Conservation (phyloP, 2,113 vertebrate species). For the Forbesichthys agassizii region DNA sequence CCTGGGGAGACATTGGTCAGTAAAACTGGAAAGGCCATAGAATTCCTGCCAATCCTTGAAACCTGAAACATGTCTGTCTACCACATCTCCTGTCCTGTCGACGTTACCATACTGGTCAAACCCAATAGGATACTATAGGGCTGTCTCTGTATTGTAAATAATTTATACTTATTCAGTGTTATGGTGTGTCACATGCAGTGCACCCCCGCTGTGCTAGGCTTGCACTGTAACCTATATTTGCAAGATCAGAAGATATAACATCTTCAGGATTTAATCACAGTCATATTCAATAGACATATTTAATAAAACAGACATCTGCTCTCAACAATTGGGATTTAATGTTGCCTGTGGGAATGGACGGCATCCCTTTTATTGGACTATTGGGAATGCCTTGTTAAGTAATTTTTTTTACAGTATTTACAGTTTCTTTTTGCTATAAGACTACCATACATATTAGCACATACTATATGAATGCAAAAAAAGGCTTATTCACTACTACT, state of each 20-base stretch:
- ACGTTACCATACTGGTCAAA: slow-evolving; percentile 51
- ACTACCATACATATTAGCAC: not conserved
- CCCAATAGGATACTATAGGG: slow-evolving; percentile 20
- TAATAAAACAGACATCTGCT: slow-evolving; percentile 49
- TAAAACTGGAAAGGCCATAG: slow-evolving; percentile 35
- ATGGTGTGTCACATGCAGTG: slow-evolving; percentile 30
- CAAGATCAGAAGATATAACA: slow-evolving; percentile 65
- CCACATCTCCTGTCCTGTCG: slow-evolving; percentile 41
- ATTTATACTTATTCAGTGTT: slow-evolving; percentile 27
- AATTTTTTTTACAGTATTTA: not conserved
- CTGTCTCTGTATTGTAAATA: slow-evolving; percentile 41
- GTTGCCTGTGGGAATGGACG: slow-evolving; percentile 19
- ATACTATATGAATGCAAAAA: too few species aligned
- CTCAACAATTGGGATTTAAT: slow-evolving; percentile 36
- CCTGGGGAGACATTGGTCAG: slow-evolving; percentile 40
- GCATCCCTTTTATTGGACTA: slow-evolving; percentile 24
- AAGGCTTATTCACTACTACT: too few species aligned
- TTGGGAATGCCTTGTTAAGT: not conserved
- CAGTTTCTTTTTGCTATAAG: not conserved
- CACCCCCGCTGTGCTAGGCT: slow-evolving; percentile 56
- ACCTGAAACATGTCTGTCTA: slow-evolving; percentile 47
- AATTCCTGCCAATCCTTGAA: slow-evolving; percentile 51
- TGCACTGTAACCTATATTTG: slow-evolving; percentile 58
- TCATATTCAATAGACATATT: slow-evolving; percentile 46
- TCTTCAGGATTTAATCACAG: slow-evolving; percentile 41